phyloP scores from a whole-genome alignment of 2,888 invertebrate species.

The Sialis fuliginosa region DNA sequence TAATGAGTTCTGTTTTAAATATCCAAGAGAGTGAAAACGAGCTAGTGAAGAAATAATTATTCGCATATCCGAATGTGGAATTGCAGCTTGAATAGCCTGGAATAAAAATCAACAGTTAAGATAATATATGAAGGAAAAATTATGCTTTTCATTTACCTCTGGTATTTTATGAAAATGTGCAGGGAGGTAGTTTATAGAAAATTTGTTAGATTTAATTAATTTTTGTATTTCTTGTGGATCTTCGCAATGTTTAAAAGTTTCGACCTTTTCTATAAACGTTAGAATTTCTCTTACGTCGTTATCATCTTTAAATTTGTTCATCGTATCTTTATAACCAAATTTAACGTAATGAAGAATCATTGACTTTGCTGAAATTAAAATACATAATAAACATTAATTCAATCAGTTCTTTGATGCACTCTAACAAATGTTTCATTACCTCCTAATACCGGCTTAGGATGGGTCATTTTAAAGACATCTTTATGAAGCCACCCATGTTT shows the following conservation, averaged over 20 bases:
- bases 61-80: constrained; percentile 33
- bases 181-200: constrained; percentile 43
- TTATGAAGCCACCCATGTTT: constrained; percentile 54
- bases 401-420: neutral
- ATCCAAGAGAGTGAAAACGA: constrained; percentile 42
- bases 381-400: constrained; percentile 2
- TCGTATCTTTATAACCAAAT: constrained; percentile 28
- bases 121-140: neutral
- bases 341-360: constrained; percentile 10
- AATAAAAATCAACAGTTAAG: neutral
- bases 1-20: constrained; percentile 31
- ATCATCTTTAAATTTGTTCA: constrained; percentile 21
- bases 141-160: constrained; percentile 27
- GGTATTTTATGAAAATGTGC: constrained; percentile 42
- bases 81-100: constrained; percentile 32
- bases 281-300: constrained; percentile 21
- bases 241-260: constrained; percentile 19
- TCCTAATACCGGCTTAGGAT: constrained; percentile 31
- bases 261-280: constrained; percentile 16
- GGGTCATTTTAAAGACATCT: constrained; percentile 47
- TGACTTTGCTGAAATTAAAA: constrained; percentile 13
- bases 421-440: constrained; percentile 23
- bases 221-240: neutral
- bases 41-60: constrained; percentile 35
- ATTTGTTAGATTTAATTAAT: neutral